Percentiles rank a stretch among this genome's conserved stretches.
These are phyloP conservation scores for Danio tinwini DNA, from an alignment of 2,797 vertebrate genomes.

Conservation along the genomic window DNA sequence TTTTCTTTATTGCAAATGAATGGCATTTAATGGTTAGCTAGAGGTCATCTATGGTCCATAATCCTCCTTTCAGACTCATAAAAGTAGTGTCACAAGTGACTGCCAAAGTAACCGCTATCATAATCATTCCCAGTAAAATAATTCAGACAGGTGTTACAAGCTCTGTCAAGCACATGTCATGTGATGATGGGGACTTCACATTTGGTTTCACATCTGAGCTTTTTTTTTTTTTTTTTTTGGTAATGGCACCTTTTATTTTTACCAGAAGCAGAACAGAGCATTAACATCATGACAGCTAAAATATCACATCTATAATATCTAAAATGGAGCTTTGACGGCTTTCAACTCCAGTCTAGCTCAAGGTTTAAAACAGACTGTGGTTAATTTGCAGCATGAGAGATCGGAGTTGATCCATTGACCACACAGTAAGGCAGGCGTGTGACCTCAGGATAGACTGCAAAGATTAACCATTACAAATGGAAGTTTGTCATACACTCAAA, in stretches of 20 bases:
- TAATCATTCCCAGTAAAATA: conserved; percentile 6
- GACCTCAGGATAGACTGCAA: too few species aligned
- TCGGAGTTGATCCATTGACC: too few species aligned
- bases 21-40: not conserved
- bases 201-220: conserved; percentile 1
- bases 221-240: not conserved
- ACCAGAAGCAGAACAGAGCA: not conserved
- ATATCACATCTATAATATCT: too few species aligned
- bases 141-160: conserved; percentile 32
- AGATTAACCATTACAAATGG: too few species aligned
- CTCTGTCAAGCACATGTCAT: not conserved
- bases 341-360: too few species aligned
- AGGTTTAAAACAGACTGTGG: too few species aligned
- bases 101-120: not conserved
- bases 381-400: too few species aligned
- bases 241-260: not conserved
- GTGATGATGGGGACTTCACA: conserved; percentile 8
- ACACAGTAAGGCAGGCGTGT: too few species aligned
- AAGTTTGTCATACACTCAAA: too few species aligned
- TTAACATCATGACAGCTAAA: not conserved
- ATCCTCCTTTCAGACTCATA: conserved; percentile 16
- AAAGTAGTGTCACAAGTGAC: not conserved
- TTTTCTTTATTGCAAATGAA: not conserved
- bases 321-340: too few species aligned
- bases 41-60: not conserved